A percentile compares a stretch with the other conserved stretches of the same genome.
These are phyloP conservation scores for Epicauta chinensis DNA, from an alignment of 1,140 invertebrate genomes.

Conservation along the genomic window DNA sequence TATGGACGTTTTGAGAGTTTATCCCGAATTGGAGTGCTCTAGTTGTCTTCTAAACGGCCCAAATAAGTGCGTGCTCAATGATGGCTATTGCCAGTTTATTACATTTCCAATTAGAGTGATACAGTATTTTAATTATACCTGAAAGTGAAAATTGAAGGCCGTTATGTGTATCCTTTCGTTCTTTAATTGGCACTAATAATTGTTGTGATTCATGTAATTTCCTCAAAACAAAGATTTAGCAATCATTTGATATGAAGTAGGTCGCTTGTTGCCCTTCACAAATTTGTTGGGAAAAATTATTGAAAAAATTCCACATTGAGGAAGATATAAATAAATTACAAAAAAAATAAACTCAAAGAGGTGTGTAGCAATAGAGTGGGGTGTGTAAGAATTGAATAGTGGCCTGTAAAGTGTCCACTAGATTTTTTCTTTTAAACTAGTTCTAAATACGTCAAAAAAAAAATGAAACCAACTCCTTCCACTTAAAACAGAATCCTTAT, in stretches of 20 bases:
- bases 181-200: no score
- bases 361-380: neutral
- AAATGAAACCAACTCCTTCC: constrained; percentile 17
- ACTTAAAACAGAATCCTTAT: constrained; percentile 1
- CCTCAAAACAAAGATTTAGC: constrained; percentile 5
- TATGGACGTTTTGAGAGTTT: no score
- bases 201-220: constrained; percentile 3
- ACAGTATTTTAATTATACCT: no score
- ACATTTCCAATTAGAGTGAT: no score
- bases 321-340: neutral
- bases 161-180: constrained; percentile 1
- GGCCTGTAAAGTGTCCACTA: neutral
- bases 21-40: no score
- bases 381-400: constrained; percentile 3
- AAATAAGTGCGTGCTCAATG: no score
- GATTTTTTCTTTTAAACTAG: constrained; percentile 18
- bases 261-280: constrained; percentile 11
- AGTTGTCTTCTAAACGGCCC: no score
- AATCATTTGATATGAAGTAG: constrained; percentile 1
- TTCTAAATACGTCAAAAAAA: constrained; percentile 21
- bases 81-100: no score
- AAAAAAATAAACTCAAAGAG: neutral
- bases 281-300: constrained; percentile 11
- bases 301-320: constrained; percentile 7
- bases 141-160: no score